Evolutionary conservation across 2,797 vertebrate species (phyloP).

Genomic region (Chaenodraco wilsoni): DNA sequence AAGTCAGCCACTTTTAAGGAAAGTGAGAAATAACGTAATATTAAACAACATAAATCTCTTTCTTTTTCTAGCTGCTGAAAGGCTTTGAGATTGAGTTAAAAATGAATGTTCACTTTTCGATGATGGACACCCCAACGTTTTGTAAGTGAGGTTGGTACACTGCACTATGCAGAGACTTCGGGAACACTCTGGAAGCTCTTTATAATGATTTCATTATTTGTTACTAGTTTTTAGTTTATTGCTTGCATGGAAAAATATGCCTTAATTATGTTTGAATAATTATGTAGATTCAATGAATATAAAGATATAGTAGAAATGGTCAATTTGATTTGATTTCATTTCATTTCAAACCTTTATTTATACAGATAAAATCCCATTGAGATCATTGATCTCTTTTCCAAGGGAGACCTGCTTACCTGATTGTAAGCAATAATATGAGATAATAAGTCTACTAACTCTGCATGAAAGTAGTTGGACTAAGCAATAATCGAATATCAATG

Average conservation of each 20-base stretch:
- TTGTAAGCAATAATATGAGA: slow-evolving; percentile 46
- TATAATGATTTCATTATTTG: slow-evolving; percentile 16
- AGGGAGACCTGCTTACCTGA: background rate
- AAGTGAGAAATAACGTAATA: background rate
- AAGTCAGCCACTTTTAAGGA: background rate
- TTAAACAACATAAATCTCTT: slow-evolving; percentile 16
- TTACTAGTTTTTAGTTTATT: slow-evolving; percentile 22
- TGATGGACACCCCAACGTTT: slow-evolving; percentile 88
- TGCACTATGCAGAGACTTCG: slow-evolving; percentile 1
- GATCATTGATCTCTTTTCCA: too few relatives aligned
- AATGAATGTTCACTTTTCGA: slow-evolving; percentile 94
- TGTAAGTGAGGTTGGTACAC: slow-evolving; percentile 85
- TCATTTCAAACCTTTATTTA: too few relatives aligned
- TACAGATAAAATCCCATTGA: too few relatives aligned
- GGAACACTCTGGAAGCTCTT: background rate
- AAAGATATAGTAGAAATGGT: slow-evolving; percentile 22
- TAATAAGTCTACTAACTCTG: slow-evolving; percentile 14
- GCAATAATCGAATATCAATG: slow-evolving; percentile 50
- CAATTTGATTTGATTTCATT: background rate
- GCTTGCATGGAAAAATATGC: slow-evolving; percentile 45
- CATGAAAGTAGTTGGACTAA: slow-evolving; percentile 20
- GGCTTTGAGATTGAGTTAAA: slow-evolving; percentile 93
- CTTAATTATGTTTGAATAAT: slow-evolving; percentile 56
- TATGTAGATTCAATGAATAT: slow-evolving; percentile 69
- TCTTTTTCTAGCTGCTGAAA: slow-evolving; percentile 89